Evolutionary conservation across 2,888 invertebrate species (phyloP), one percentile per base, ranked within the genome.

Genomic region (Chirona hameri): DNA sequence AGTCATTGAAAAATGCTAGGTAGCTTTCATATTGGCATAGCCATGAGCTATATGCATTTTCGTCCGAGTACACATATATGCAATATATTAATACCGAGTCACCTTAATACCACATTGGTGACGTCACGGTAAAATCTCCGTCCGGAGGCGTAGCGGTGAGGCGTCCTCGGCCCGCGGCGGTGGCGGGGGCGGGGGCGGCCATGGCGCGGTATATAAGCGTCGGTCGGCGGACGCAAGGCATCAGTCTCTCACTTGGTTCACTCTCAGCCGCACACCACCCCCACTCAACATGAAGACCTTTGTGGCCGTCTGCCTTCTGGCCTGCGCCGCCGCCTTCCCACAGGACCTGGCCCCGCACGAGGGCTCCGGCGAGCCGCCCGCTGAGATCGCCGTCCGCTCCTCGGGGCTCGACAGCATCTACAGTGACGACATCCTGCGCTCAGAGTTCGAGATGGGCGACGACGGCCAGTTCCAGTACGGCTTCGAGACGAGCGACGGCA

Each of bases 391-490:
- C 72, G 72, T 31, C 21, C 21, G n/a, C 31, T 18, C 39, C 39
- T 39, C 39, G 39, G 39, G 39, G 7, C 39, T 39, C 39, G 39
- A 39, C 2, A 39, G 7, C 39, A 39, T 39, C 39, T 39, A 39
- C 39, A 39, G 39, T 39, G 39, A 39, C 7, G 39, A 39, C 39
- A 39, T 39, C 39, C 39, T 39, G 39, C 39, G 39, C 39, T 39
- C 39, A 2, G 39, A 39, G 39, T 39, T 72, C 18, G 72, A 72
- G 18, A 72, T 72, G 31, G 21, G n/a, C 31, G 72, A 21, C 21
- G 72, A 72, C 72, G 72, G 72, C 72, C 4, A 14, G 7, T 79
- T 79, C 48, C 48, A 79, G 79, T 79, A 79, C 79, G 79, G n/a
- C n/a, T 79, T 27, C 79, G 79, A 48, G 79, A 4, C 79, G n/a